phyloP scores from a whole-genome alignment of 2,113 vertebrate species.

The Formicarius rufipectus region DNA sequence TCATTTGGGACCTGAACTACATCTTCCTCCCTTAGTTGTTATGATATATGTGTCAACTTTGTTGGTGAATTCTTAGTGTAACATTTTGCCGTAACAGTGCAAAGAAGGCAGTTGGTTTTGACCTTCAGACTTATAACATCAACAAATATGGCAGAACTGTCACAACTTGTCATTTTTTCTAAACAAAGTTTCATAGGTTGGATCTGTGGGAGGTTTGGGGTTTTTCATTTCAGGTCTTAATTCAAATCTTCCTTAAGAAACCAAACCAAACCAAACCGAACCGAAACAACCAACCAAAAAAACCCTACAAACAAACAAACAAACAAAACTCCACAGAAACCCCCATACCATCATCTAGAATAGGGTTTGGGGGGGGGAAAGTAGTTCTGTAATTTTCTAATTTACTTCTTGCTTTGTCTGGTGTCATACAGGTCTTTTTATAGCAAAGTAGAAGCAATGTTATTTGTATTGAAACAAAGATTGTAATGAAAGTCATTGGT shows the following conservation, averaged over 20 bases:
- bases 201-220: not conserved
- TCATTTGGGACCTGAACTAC: accelerated
- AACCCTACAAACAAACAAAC: no score
- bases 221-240: not conserved
- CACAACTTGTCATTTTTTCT: not conserved
- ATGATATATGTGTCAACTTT: not conserved
- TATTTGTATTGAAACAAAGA: not conserved
- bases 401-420: not conserved
- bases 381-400: not conserved
- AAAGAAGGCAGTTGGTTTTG: not conserved
- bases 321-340: no score
- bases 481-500: not conserved
- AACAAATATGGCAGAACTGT: not conserved
- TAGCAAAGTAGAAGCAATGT: not conserved
- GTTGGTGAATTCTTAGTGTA: not conserved
- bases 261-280: not conserved
- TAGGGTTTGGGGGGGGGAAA: accelerated
- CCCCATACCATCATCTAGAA: not conserved
- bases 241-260: not conserved
- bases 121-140: not conserved
- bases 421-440: not conserved
- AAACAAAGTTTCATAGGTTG: not conserved
- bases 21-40: not conserved
- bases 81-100: not conserved
- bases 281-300: no score